These are phyloP conservation scores for Acrobasis suavella DNA, from an alignment of 2,888 invertebrate species.

Conservation along the genomic window DNA sequence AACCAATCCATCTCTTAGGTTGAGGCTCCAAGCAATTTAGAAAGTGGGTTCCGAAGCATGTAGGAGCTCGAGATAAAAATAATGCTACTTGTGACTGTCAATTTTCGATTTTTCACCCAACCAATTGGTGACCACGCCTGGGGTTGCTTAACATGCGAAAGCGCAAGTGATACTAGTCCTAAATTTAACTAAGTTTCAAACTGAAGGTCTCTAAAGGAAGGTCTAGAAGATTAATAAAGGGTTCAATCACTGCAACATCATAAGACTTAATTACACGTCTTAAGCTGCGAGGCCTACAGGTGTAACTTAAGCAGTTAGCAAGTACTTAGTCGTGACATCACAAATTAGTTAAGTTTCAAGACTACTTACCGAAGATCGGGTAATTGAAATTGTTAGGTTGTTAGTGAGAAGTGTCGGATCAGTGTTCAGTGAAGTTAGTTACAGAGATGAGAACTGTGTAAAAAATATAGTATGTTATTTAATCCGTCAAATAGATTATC, in stretches of 20 bases:
- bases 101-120: neutral
- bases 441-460: too few relatives aligned
- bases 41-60: too few relatives aligned
- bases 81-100: too few relatives aligned
- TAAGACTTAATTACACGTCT: neutral
- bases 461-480: too few relatives aligned
- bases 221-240: neutral
- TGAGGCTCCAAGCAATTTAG: too few relatives aligned
- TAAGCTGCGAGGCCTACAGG: constrained; percentile 2
- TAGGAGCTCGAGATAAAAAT: too few relatives aligned
- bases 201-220: too few relatives aligned
- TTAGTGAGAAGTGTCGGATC: neutral
- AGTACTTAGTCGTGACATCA: constrained; percentile 8
- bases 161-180: neutral
- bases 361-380: constrained; percentile 13
- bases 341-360: constrained; percentile 15
- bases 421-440: constrained; percentile 5
- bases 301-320: constrained; percentile 8
- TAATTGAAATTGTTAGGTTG: constrained; percentile 15
- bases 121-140: neutral
- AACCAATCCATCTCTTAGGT: too few relatives aligned
- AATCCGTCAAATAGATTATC: too few relatives aligned
- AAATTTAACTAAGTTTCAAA: neutral
- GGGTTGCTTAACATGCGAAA: neutral
- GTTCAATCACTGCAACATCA: neutral